Conservation (phyloP, 2,797 vertebrate species). For the Ispidina lecontei region DNA sequence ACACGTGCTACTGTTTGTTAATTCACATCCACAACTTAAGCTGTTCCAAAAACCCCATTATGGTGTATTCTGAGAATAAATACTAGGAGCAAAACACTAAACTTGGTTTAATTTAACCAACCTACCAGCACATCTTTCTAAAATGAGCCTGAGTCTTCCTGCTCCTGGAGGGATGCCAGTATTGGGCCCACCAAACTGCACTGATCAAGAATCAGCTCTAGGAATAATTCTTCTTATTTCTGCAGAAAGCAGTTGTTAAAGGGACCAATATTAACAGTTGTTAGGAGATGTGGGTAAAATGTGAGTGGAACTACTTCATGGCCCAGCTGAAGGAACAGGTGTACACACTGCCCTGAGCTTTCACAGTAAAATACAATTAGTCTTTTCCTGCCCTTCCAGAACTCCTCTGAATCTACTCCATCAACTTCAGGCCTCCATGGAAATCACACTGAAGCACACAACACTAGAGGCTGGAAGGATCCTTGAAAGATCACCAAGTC, state of each 20-base stretch:
- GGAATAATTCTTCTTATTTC: background rate
- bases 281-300: background rate
- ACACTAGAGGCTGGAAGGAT: too few species aligned
- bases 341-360: background rate
- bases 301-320: background rate
- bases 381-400: background rate
- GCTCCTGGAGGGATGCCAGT: background rate
- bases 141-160: background rate
- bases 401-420: background rate
- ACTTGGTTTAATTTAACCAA: slow-evolving; percentile 6
- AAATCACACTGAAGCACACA: background rate
- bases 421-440: background rate
- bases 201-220: background rate
- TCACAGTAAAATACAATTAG: background rate
- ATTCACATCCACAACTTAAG: slow-evolving; percentile 1
- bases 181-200: background rate
- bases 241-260: background rate
- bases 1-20: background rate
- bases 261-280: background rate
- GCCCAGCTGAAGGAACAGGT: background rate
- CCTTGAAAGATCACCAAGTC: too few species aligned
- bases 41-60: background rate
- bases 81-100: background rate
- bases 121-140: background rate
- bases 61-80: background rate